Evolutionary conservation across 2,113 vertebrate species (phyloP), one percentile per base, ranked within the genome.

Genomic region (Paramormyrops kingsleyae): DNA sequence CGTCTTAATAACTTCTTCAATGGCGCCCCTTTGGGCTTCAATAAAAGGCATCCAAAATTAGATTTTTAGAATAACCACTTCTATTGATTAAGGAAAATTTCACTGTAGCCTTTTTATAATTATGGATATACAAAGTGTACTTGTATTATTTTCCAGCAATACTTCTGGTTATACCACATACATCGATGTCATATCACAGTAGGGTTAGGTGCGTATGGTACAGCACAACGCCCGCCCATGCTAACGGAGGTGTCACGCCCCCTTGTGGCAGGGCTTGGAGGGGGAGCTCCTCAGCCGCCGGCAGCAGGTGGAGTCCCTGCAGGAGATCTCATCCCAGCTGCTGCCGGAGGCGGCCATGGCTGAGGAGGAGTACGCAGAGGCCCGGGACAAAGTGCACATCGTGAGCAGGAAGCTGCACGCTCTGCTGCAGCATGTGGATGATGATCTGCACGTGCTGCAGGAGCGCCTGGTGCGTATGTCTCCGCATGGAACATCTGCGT

Each of bases 311-410:
- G 94, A 93, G 13, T 91, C 96, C 4, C 95, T 99, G 42, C 96
- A 97, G 90, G 96, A 97, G n/a, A 95, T 99, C 91, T 95, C 96
- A 89, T 91, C 93, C 56, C 95, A 95, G 94, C 95, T 99, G 87
- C 96, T 97, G 56, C 92, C 94, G 0, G 95, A 96, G 70, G 95
- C 94, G 0, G 92, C 92, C 31, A 42, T 80, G 74, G 74, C 31
- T 0, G 93, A 90, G 0, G 96, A 95, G 50, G 96, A 97, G 35
- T 95, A 94, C 13, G 59, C 88, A 5, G 97, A 99, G 92, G 96
- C 96, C 24, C 93, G 92, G 85, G 98, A 99, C 94, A 97, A 98
- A 87, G 94, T 98, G 9, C 96, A 97, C 1, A 97, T 97, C 66
- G 97, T 97, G 2, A 93, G 93, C 31, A 96, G 92, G n/a, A 99